phyloP scores from a whole-genome alignment of 1,140 invertebrate species.

The Ceratoteleas bidentatus region DNA sequence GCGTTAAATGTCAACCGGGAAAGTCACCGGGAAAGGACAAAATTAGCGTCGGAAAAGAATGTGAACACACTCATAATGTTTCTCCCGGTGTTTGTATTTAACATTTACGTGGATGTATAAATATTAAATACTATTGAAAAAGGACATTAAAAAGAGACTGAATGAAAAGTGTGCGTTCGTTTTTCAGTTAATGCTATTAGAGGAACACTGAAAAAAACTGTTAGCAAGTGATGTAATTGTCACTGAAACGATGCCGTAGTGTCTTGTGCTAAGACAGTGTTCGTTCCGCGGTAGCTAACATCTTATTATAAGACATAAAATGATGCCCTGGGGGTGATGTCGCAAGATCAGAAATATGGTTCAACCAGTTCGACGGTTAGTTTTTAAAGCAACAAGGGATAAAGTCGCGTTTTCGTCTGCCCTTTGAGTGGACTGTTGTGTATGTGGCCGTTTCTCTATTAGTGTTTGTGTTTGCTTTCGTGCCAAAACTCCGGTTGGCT shows the following conservation, averaged over 20 bases:
- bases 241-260: conserved; percentile 5
- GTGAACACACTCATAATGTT: conserved; percentile 8
- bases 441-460: too few species aligned
- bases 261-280: conserved; percentile 35
- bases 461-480: too few species aligned
- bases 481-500: too few species aligned
- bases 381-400: too few species aligned
- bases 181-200: conserved; percentile 18
- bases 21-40: conserved; percentile 1
- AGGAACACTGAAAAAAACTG: conserved; percentile 44
- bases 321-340: too few species aligned
- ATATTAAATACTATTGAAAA: conserved; percentile 34
- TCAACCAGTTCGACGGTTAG: too few species aligned
- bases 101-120: conserved; percentile 18
- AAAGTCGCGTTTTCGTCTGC: too few species aligned
- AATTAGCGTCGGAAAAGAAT: background rate
- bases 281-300: background rate
- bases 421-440: too few species aligned
- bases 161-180: background rate
- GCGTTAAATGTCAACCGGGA: conserved; percentile 1
- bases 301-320: conserved; percentile 53
- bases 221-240: conserved; percentile 9
- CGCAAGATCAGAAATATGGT: too few species aligned
- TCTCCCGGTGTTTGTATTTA: conserved; percentile 8
- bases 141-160: conserved; percentile 5